Percentiles rank a stretch among this genome's conserved stretches.
Evolutionary conservation across 2,797 vertebrate genomes (phyloP).

Genomic region (Micropoecilia bifurca): DNA sequence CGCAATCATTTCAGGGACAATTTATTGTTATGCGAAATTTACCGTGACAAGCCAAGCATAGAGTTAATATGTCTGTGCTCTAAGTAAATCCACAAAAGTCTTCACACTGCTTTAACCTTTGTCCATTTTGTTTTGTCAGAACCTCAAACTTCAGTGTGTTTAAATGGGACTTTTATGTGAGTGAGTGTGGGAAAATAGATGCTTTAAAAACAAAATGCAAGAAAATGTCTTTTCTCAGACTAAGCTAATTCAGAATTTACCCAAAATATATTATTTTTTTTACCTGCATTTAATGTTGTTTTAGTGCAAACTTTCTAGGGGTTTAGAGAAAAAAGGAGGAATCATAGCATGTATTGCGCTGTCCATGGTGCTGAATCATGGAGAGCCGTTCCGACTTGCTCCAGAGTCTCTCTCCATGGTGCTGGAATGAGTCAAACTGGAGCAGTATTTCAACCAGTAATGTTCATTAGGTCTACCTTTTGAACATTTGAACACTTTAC

Average conservation of each 20-base stretch:
- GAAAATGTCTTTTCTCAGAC: too few species aligned
- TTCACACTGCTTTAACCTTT: neutral
- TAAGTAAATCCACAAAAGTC: neutral
- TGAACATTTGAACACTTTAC: neutral
- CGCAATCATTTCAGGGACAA: too few species aligned
- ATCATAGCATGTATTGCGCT: neutral
- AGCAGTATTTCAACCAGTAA: neutral
- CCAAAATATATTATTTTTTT: neutral
- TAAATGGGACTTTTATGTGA: neutral
- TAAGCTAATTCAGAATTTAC: neutral
- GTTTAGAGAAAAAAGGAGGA: neutral
- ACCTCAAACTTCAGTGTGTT: neutral
- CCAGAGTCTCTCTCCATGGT: neutral
- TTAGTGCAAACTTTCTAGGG: neutral
- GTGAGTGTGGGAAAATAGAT: neutral
- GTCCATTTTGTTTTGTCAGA: neutral
- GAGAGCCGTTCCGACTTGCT: neutral
- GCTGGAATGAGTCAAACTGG: neutral
- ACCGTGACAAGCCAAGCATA: neutral
- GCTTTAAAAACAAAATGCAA: neutral
- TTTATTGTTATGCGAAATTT: too few species aligned
- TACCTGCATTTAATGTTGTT: neutral
- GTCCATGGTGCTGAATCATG: slow-evolving; percentile 28
- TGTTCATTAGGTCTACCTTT: neutral
- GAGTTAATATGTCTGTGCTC: neutral